phyloP scores from a whole-genome alignment of 2,888 invertebrate genomes.

The Cryptosula pallasiana region DNA sequence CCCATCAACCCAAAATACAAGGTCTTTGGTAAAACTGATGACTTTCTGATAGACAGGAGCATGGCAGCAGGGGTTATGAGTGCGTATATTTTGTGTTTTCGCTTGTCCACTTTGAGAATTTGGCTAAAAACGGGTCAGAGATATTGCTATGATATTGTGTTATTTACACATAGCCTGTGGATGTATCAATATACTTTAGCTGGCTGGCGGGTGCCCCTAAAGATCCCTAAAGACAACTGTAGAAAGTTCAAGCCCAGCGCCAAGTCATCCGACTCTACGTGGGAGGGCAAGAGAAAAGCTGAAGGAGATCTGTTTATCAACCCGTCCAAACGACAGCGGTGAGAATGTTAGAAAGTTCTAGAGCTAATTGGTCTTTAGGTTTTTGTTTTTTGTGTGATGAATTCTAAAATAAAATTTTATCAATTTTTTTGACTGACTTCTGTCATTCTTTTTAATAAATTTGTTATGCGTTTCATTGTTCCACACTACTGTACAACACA shows the following conservation, averaged over 20 bases:
- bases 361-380: too few relatives aligned
- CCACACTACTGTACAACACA: too few relatives aligned
- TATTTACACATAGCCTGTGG: background rate
- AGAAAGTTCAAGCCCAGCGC: slow-evolving; percentile 20
- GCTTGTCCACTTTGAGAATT: background rate
- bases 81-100: slow-evolving; percentile 57
- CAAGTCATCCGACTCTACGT: background rate
- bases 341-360: too few relatives aligned
- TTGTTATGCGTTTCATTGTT: too few relatives aligned
- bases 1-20: slow-evolving; percentile 64
- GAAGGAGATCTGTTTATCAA: background rate
- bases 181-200: slow-evolving; percentile 56
- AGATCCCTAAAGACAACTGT: slow-evolving; percentile 43
- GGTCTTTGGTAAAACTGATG: slow-evolving; percentile 67
- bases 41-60: slow-evolving; percentile 58
- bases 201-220: slow-evolving; percentile 89
- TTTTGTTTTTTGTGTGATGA: too few relatives aligned
- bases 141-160: too few relatives aligned
- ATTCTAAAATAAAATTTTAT: too few relatives aligned
- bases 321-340: slow-evolving; percentile 13
- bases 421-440: too few relatives aligned
- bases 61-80: slow-evolving; percentile 81
- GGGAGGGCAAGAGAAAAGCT: background rate
- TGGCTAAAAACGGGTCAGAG: too few relatives aligned
- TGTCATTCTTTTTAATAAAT: too few relatives aligned